A percentile compares a stretch with the other conserved stretches of the same genome.
These are phyloP conservation scores for Lutjanus argentimaculatus DNA, from an alignment of 2,797 vertebrate species.

Conservation along the genomic window DNA sequence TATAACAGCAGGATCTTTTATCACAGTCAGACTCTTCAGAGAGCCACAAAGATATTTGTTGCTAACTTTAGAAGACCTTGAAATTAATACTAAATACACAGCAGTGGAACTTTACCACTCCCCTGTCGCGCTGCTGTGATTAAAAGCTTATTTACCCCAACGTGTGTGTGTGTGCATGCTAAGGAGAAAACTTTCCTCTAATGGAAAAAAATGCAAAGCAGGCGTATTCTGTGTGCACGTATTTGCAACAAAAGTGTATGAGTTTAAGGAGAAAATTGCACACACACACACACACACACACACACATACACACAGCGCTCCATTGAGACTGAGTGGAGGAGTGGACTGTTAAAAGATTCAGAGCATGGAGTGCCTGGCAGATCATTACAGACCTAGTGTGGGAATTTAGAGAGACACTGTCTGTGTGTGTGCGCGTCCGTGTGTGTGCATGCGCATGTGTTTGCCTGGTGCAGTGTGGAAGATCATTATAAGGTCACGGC, in stretches of 20 bases:
- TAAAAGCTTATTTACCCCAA: constrained; percentile 24
- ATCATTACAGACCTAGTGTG: constrained; percentile 70
- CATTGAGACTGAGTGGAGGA: constrained; percentile 50
- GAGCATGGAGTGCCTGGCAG: constrained; percentile 61
- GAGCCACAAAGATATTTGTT: constrained; percentile 9
- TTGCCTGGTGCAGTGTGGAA: constrained; percentile 24
- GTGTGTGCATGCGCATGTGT: constrained; percentile 15
- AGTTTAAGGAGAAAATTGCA: constrained; percentile 11
- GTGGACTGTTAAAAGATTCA: constrained; percentile 71
- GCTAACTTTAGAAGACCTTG: constrained; percentile 44
- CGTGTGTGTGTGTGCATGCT: neutral
- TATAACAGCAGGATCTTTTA: neutral
- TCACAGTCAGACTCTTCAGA: constrained; percentile 4
- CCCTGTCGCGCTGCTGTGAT: constrained; percentile 32
- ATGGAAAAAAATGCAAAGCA: constrained; percentile 11
- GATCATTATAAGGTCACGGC: constrained; percentile 75
- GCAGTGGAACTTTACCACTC: constrained; percentile 14
- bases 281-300: constrained; percentile 6
- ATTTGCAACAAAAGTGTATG: constrained; percentile 8
- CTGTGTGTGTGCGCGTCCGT: neutral
- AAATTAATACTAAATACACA: constrained; percentile 39
- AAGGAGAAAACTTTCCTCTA: neutral
- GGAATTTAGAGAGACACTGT: constrained; percentile 48
- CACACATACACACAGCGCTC: neutral
- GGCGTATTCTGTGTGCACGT: neutral